Base-by-base conservation (phyloP, 2,888 invertebrate genomes). In the Clepsis dumicolana region DNA sequence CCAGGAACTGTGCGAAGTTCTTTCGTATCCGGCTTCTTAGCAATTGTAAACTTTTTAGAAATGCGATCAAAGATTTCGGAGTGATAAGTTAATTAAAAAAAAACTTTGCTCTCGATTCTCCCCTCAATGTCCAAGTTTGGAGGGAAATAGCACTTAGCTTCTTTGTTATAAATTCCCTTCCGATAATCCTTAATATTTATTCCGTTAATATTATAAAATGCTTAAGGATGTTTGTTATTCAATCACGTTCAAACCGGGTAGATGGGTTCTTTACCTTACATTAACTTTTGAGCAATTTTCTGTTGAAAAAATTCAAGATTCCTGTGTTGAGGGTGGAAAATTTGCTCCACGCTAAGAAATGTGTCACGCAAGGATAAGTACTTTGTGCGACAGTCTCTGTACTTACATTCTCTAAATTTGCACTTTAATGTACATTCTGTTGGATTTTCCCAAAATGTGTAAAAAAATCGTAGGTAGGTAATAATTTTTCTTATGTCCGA, bases 51-150 rank as follows among this genome's bases (percentile, higher is more conserved):
- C 50, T 61, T 54, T 60, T 44, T 29, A 18, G 35, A 56, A 38
- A 65, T 41, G 44, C 21, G 27, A 61, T 61, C 61, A 48, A 12
- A 56, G 54, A 61, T 48, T 54, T 48, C 41, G 12, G 27, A 32
- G 27, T 18, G 44, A 59, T 50, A 52, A 54, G 32, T 61, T 66
- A 66, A 66, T 61, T 61, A 61, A 66, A 54, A 44, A 61, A 29
- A n/a, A 18, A 64, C 41, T 54, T 64, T 29, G 10, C 21, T 44
- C 48, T 48, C 21, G 12, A 21, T 48, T 21, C 18, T 16, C 44
- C 16, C 18, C 7, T 18, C 41, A 7, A 8, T 44, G 48, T 21
- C 21, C 21, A 48, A 48, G 21, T 21, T 48, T 18, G 4, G 44
- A 18, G 18, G 21, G 21, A 48, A 48, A 48, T 21, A 48, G 48